Base-by-base conservation (phyloP, 2,113 vertebrate genomes). In the Pipra filicauda region DNA sequence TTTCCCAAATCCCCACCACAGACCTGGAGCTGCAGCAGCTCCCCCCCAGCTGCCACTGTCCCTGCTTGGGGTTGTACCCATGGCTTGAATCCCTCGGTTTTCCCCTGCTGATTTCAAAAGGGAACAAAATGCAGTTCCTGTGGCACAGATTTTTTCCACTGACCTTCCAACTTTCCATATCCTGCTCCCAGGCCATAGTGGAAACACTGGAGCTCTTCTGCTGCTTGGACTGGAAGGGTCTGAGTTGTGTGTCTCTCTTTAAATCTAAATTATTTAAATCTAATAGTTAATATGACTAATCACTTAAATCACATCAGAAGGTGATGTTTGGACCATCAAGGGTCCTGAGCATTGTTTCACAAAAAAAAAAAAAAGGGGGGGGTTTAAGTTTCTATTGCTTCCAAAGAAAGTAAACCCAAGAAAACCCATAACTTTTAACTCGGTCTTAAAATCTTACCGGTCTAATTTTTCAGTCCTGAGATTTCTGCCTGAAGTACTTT, bases 401-500 rank as follows among this genome's bases (percentile, higher is more conserved):
- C 93, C 92, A 95, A 95, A 83, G 71, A 94, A 96, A 97, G 69
- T 86, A 87, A 94, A 88, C 24, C 62, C 52, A 64, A 88, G 83
- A 79, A 84, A 82, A 75, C 82, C 72, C 55, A 57, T 81, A 85
- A 85, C 67, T 96, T 93, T 91, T 77, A 88, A 89, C 88, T 95
- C 77, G 71, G 55, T 93, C 94, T 89, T 76, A 88, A 95, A 97
- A 70, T 74, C 80, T 91, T 81, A 57, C 88, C 69, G n/a, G 57
- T 69, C 58, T 86, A 26, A 73, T 88, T 90, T 88, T 94, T 90
- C 90, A 88, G 95, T 80, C 89, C 58, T 91, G 87, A 93, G 86
- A 96, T 96, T 96, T 97, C 90, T 93, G 85, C 92, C 91, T 97
- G 92, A 94, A 95, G 91, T 95, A 91, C 93, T 97, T 97, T 96